phyloP scores from a whole-genome alignment of 2,113 vertebrate genomes.

The Cololabis saira region DNA sequence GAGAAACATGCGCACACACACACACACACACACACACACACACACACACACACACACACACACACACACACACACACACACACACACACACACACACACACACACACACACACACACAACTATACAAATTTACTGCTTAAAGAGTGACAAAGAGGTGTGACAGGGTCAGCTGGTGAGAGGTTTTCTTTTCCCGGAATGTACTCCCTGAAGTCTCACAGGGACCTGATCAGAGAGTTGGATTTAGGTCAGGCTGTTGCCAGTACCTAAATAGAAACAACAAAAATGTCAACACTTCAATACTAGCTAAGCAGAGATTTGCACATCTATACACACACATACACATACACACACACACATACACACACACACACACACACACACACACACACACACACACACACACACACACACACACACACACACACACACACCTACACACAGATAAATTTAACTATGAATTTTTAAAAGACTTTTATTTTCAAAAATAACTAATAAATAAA shows the following conservation, averaged over 20 bases:
- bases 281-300: conserved; percentile 45
- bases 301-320: background rate
- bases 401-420: no score
- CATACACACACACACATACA: no score
- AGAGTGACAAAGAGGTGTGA: conserved; percentile 52
- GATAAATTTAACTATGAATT: background rate
- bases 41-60: no score
- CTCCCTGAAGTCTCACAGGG: conserved; percentile 29
- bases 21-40: no score
- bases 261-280: conserved; percentile 53
- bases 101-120: conserved; percentile 1
- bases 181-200: conserved; percentile 50
- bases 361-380: no score
- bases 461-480: background rate
- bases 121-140: conserved; percentile 30
- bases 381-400: no score
- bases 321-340: conserved; percentile 1
- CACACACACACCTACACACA: no score
- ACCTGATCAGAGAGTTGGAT: conserved; percentile 42
- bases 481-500: no score
- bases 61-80: no score
- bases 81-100: no score
- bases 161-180: conserved; percentile 45
- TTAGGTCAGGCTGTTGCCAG: conserved; percentile 50
- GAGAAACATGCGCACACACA: no score